A percentile compares a stretch with the other conserved stretches of the same genome.
Conservation (phyloP, 1,140 invertebrate genomes). For the Drosophila burlai region DNA sequence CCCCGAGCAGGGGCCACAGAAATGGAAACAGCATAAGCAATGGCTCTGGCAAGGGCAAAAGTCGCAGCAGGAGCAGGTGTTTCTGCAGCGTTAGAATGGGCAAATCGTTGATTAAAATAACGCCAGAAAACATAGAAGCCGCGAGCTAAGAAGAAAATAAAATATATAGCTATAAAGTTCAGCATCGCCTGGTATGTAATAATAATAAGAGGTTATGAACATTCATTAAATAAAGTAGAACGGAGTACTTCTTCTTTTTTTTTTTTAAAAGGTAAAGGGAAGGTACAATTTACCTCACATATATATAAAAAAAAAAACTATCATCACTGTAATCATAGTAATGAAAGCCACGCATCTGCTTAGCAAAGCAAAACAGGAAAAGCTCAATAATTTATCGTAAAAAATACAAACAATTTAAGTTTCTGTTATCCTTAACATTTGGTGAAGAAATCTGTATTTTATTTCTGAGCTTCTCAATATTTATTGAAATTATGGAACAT, state of each 20-base stretch:
- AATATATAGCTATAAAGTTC: slow-evolving; percentile 9
- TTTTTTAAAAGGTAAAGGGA: neutral
- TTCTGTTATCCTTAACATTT: neutral
- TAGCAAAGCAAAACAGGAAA: neutral
- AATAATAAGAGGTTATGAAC: slow-evolving; percentile 8
- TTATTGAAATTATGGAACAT: neutral
- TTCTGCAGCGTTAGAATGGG: slow-evolving; percentile 22
- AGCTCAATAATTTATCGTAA: neutral
- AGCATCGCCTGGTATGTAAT: slow-evolving; percentile 4
- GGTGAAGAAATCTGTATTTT: neutral
- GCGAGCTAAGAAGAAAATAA: slow-evolving; percentile 9
- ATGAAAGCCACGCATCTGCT: neutral
- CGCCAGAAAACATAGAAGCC: slow-evolving; percentile 18
- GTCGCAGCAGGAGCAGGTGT: slow-evolving; percentile 44
- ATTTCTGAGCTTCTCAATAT: neutral
- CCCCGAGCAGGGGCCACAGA: slow-evolving; percentile 2
- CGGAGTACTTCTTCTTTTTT: no score
- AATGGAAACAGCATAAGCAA: slow-evolving; percentile 15
- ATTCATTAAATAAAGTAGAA: slow-evolving; percentile 5
- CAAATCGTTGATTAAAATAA: slow-evolving; percentile 47
- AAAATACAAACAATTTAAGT: neutral
- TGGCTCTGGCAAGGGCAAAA: slow-evolving; percentile 25
- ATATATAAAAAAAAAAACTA: neutral
- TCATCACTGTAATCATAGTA: neutral
- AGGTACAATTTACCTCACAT: neutral